Percentiles rank a stretch among this genome's conserved stretches.
These are phyloP conservation scores for Neostethus bicornis DNA, from an alignment of 2,797 vertebrate species.

Conservation along the genomic window DNA sequence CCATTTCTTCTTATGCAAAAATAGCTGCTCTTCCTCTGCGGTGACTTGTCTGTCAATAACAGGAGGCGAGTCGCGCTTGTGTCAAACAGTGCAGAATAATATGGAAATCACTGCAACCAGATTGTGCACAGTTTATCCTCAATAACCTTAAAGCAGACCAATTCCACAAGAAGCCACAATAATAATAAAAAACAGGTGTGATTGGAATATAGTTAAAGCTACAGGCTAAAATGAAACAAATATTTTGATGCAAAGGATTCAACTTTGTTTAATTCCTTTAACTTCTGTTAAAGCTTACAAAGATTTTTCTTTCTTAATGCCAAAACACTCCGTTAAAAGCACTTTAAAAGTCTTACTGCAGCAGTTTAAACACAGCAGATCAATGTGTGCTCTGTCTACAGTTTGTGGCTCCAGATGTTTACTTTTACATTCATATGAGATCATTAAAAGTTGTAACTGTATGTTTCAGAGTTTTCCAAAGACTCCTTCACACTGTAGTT, in stretches of 20 bases:
- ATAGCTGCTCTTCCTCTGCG: background rate
- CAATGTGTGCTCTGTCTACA: slow-evolving; percentile 23
- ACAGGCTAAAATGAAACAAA: background rate
- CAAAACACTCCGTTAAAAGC: slow-evolving; percentile 19
- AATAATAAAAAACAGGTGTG: background rate
- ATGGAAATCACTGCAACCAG: slow-evolving; percentile 5
- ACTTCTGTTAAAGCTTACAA: slow-evolving; percentile 1
- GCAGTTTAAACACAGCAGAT: slow-evolving; percentile 21
- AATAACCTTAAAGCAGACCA: background rate
- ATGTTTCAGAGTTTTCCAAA: slow-evolving; percentile 9
- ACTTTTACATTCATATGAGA: slow-evolving; percentile 22
- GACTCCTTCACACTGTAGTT: slow-evolving; percentile 9
- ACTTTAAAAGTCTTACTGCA: slow-evolving; percentile 28
- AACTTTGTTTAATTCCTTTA: background rate
- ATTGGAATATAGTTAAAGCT: background rate
- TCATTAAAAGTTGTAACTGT: slow-evolving; percentile 34
- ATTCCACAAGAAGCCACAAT: background rate
- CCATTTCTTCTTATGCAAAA: background rate
- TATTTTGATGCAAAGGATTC: background rate
- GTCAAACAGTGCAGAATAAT: slow-evolving; percentile 7
- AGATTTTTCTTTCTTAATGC: slow-evolving; percentile 10
- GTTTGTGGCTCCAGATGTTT: slow-evolving; percentile 21
- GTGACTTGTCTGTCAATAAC: slow-evolving; percentile 11
- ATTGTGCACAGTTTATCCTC: background rate
- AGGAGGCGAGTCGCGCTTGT: slow-evolving; percentile 5